Percentiles rank a stretch among this genome's conserved stretches.
phyloP scores from a whole-genome alignment of 2,797 vertebrate species.

The Poecilia gillii region DNA sequence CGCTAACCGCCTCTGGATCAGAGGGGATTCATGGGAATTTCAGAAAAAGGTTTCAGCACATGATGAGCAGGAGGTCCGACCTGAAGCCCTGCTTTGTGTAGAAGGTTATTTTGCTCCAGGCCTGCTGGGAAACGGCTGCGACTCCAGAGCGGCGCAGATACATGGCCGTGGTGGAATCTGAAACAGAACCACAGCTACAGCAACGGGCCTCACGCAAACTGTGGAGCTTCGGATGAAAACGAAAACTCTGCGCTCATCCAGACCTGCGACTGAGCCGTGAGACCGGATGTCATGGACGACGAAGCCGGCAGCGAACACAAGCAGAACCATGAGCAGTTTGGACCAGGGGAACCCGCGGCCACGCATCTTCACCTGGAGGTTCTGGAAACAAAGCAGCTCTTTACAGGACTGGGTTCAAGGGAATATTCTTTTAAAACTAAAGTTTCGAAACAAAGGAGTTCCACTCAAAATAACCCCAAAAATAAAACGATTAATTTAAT shows the following conservation, averaged over 20 bases:
- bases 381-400: constrained; percentile 64
- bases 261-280: constrained; percentile 87
- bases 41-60: not conserved
- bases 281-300: constrained; percentile 86
- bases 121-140: constrained; percentile 81
- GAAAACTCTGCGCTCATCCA: not conserved
- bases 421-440: too few relatives aligned
- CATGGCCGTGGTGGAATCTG: constrained; percentile 84
- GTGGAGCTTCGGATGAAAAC: not conserved
- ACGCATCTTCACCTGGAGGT: constrained; percentile 85
- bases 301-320: constrained; percentile 84
- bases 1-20: not conserved
- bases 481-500: too few relatives aligned
- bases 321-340: constrained; percentile 83
- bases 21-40: not conserved
- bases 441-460: too few relatives aligned
- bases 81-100: constrained; percentile 84
- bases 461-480: too few relatives aligned
- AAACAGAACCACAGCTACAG: constrained; percentile 19
- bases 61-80: constrained; percentile 63
- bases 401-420: not conserved
- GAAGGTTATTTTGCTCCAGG: constrained; percentile 82
- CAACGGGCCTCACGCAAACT: not conserved
- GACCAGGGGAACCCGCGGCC: constrained; percentile 86
- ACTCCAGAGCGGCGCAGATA: constrained; percentile 84